Evolutionary conservation across 1,140 invertebrate species (phyloP).

Genomic region (Grapholita molesta): DNA sequence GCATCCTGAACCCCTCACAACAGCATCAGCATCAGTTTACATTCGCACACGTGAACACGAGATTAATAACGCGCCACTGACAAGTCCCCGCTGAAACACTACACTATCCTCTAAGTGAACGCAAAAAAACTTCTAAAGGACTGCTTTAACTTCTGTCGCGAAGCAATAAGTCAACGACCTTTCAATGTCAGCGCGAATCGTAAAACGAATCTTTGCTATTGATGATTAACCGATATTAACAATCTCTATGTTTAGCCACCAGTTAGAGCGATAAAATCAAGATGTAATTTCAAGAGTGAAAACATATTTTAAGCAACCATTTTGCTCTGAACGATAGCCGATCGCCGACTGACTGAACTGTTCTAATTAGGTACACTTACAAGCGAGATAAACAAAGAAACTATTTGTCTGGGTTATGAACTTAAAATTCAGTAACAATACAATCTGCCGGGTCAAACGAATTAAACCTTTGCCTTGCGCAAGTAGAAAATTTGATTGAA

Average conservation of each 20-base stretch:
- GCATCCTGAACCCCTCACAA: not conserved
- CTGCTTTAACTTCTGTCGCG: constrained; percentile 47
- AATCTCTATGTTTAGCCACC: constrained; percentile 24
- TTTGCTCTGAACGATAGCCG: not conserved
- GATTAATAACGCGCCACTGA: not conserved
- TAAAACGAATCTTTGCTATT: constrained; percentile 39
- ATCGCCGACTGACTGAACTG: not conserved
- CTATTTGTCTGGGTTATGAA: not conserved
- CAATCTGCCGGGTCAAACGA: not conserved
- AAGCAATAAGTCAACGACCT: constrained; percentile 61
- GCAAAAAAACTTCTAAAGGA: constrained; percentile 44
- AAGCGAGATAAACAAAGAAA: constrained; percentile 7
- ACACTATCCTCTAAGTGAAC: constrained; percentile 29
- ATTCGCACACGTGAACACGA: not conserved
- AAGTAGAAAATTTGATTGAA: not conserved
- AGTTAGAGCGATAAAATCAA: not conserved
- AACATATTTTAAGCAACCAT: constrained; percentile 5
- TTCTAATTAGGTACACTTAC: constrained; percentile 14
- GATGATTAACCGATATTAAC: constrained; percentile 47
- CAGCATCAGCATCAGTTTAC: not conserved
- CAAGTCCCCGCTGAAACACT: not conserved
- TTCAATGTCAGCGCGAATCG: constrained; percentile 64
- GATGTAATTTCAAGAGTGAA: constrained; percentile 10
- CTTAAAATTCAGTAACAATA: not conserved
- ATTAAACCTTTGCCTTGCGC: not conserved